Base-by-base conservation (phyloP, 2,888 invertebrate genomes). In the Plagodis pulveraria region DNA sequence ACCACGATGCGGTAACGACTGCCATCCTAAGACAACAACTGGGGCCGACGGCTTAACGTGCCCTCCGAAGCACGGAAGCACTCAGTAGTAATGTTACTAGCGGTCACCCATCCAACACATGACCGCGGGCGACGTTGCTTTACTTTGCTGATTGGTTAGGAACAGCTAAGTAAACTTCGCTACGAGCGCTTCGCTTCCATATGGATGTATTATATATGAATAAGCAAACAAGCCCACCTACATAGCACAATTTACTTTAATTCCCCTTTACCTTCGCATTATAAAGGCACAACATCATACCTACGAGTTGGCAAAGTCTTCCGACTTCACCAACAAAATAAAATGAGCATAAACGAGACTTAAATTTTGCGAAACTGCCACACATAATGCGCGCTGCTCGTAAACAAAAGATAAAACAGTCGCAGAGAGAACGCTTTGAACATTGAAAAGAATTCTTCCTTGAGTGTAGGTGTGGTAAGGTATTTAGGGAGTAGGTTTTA, bases 321-420 rank as follows among this genome's bases (percentile, higher is more conserved):
- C 58, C 55, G 62, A 65, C 62, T 69, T 54, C 50, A 46, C 67
- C 63, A 66, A 67, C 72, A 69, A 77, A 76, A 79, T 76, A 76
- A 79, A 76, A 66, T 78, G 74, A 72, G 72, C 71, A 71, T 76
- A 78, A 78, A 78, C 66, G 75, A 55, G 72, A 62, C 65, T 78
- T 75, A 78, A 72, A 78, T 75, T 77, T 75, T 70, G 69, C 63
- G 72, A 72, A 79, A 78, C 75, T 75, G 75, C 76, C 74, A 77
- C 75, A 73, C 74, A 75, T 78, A 75, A 77, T 75, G 71, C 71
- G 70, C 59, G 57, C 54, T 49, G 69, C 66, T 75, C 78, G 72
- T 78, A 77, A 78, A 78, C 78, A 78, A 76, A 72, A 75, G 71
- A 78, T 79, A 78, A 78, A 77, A 72, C 67, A 73, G 71, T 72